Evolutionary conservation across 1,140 invertebrate species (phyloP).

Genomic region (Bacillus rossius): DNA sequence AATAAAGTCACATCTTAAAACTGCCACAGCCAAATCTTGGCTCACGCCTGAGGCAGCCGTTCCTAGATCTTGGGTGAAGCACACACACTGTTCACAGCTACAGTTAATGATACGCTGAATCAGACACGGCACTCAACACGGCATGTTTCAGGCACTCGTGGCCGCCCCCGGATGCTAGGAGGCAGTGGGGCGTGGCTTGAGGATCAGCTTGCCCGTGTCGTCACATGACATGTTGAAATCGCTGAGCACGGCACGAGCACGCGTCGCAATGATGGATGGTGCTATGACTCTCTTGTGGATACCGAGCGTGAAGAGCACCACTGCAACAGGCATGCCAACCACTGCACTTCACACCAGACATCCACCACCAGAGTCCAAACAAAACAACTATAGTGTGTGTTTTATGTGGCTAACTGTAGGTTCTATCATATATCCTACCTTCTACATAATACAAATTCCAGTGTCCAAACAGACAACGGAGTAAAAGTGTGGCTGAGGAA

Average conservation of each 20-base stretch:
- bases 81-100: too few species aligned
- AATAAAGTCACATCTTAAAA: too few species aligned
- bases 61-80: too few species aligned
- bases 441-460: too few species aligned
- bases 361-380: not conserved
- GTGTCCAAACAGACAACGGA: too few species aligned
- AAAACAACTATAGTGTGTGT: not conserved
- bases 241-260: constrained; percentile 80
- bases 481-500: too few species aligned
- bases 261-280: constrained; percentile 89
- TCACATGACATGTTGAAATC: constrained; percentile 99
- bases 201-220: constrained; percentile 87
- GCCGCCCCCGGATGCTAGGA: not conserved
- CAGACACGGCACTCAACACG: too few species aligned
- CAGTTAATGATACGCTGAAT: too few species aligned
- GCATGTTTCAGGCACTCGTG: too few species aligned
- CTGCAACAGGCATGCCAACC: constrained; percentile 45
- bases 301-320: constrained; percentile 84
- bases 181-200: constrained; percentile 67
- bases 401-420: not conserved
- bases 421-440: not conserved
- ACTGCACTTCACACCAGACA: too few species aligned
- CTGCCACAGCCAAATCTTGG: too few species aligned
- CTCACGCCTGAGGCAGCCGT: too few species aligned
- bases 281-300: constrained; percentile 95